phyloP scores from a whole-genome alignment of 2,113 vertebrate species.

The Esox niger region DNA sequence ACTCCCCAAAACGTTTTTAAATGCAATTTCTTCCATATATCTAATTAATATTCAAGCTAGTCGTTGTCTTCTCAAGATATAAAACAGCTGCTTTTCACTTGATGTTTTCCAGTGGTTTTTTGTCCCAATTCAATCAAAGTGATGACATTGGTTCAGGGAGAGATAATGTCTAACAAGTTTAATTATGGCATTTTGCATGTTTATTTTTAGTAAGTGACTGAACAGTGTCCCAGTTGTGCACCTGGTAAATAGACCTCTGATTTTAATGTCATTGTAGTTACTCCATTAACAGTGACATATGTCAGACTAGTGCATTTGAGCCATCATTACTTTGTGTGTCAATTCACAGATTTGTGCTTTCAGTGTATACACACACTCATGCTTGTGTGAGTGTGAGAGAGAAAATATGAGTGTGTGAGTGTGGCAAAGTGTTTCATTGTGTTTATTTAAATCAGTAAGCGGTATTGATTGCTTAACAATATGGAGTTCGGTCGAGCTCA shows the following conservation, averaged over 20 bases:
- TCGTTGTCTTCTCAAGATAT: background rate
- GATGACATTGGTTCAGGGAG: background rate
- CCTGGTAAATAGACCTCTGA: background rate
- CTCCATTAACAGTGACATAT: background rate
- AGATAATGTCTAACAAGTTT: slow-evolving; percentile 21
- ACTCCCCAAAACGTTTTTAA: background rate
- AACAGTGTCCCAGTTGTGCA: background rate
- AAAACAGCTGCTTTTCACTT: slow-evolving; percentile 2
- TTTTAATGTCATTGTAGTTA: background rate
- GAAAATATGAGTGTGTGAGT: slow-evolving; percentile 27
- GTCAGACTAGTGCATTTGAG: slow-evolving; percentile 15
- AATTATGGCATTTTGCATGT: slow-evolving; percentile 2
- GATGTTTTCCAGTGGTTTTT: background rate
- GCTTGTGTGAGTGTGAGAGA: slow-evolving; percentile 23
- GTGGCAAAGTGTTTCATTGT: background rate
- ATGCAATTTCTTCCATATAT: background rate
- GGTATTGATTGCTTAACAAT: too few species aligned
- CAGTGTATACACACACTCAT: background rate
- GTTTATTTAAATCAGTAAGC: slow-evolving; percentile 1
- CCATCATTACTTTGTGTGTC: slow-evolving; percentile 24
- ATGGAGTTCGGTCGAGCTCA: too few species aligned
- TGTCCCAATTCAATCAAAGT: slow-evolving; percentile 31
- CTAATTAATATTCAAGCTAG: slow-evolving; percentile 6
- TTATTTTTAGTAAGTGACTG: slow-evolving; percentile 2
- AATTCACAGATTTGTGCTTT: background rate